These are phyloP conservation scores for Antheraea pernyi DNA, from an alignment of 1,140 invertebrate genomes.

Conservation along the genomic window DNA sequence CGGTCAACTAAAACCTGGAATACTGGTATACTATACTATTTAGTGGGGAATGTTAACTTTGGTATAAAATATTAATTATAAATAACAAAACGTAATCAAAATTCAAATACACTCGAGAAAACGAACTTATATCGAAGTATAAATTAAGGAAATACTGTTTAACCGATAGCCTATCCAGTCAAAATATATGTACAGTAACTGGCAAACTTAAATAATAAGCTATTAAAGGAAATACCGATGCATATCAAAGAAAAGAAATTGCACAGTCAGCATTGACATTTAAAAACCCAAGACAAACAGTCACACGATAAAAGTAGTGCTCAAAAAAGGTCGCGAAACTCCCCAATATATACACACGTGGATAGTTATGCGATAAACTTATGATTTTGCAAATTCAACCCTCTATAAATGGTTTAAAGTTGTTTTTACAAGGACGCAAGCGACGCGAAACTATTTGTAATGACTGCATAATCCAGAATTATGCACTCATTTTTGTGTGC, in stretches of 20 bases:
- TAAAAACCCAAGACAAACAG: too few relatives aligned
- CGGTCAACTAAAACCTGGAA: constrained; percentile 51
- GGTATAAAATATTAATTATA: constrained; percentile 78
- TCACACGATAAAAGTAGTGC: too few relatives aligned
- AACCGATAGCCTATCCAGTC: constrained; percentile 66
- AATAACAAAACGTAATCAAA: constrained; percentile 75
- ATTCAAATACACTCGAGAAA: constrained; percentile 69
- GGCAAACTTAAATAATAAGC: constrained; percentile 38
- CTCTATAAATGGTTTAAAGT: too few relatives aligned
- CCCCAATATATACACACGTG: too few relatives aligned
- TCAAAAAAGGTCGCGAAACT: too few relatives aligned
- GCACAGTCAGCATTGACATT: constrained; percentile 31
- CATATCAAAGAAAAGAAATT: constrained; percentile 24
- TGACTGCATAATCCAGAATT: too few relatives aligned
- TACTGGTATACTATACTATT: constrained; percentile 72
- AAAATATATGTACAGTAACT: constrained; percentile 69
- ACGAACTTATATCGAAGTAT: constrained; percentile 68
- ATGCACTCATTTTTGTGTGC: too few relatives aligned
- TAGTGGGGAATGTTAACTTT: constrained; percentile 78
- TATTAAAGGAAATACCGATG: background rate
- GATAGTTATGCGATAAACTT: too few relatives aligned
- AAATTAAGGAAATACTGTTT: constrained; percentile 77
- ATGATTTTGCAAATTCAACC: too few relatives aligned
- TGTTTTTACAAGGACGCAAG: too few relatives aligned
- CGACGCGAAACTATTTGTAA: too few relatives aligned